phyloP scores from a whole-genome alignment of 2,888 invertebrate genomes.

The Meandrusa payeni region DNA sequence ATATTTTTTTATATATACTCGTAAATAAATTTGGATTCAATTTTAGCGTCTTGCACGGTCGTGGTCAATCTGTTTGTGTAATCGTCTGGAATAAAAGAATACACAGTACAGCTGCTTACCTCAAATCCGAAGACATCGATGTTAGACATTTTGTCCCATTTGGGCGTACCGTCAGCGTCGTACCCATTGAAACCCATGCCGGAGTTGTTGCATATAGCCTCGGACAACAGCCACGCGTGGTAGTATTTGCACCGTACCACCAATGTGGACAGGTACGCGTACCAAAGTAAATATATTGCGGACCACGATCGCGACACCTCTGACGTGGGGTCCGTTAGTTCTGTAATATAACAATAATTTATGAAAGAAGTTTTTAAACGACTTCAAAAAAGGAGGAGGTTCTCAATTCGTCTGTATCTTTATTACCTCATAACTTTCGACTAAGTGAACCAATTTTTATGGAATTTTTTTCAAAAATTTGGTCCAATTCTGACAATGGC shows the following conservation, averaged over 20 bases:
- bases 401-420: too few relatives aligned
- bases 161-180: constrained; percentile 85
- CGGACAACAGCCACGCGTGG: constrained; percentile 97
- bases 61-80: too few relatives aligned
- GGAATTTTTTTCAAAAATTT: too few relatives aligned
- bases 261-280: constrained; percentile 90
- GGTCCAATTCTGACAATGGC: too few relatives aligned
- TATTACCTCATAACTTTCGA: too few relatives aligned
- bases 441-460: too few relatives aligned
- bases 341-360: constrained; percentile 34
- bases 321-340: constrained; percentile 64
- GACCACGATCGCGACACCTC: constrained; percentile 76
- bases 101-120: constrained; percentile 77
- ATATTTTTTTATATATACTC: too few relatives aligned
- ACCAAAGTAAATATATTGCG: constrained; percentile 71
- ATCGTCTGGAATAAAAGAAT: too few relatives aligned
- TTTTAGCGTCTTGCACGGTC: too few relatives aligned
- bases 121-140: constrained; percentile 94
- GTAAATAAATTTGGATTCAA: too few relatives aligned
- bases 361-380: too few relatives aligned
- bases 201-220: constrained; percentile 96
- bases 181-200: constrained; percentile 96
- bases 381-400: too few relatives aligned
- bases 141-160: constrained; percentile 97
- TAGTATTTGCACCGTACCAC: constrained; percentile 95